Evolutionary conservation across 1,140 invertebrate species (phyloP), one percentile per base, ranked within the genome.

Genomic region (Drosophila pruinosa): DNA sequence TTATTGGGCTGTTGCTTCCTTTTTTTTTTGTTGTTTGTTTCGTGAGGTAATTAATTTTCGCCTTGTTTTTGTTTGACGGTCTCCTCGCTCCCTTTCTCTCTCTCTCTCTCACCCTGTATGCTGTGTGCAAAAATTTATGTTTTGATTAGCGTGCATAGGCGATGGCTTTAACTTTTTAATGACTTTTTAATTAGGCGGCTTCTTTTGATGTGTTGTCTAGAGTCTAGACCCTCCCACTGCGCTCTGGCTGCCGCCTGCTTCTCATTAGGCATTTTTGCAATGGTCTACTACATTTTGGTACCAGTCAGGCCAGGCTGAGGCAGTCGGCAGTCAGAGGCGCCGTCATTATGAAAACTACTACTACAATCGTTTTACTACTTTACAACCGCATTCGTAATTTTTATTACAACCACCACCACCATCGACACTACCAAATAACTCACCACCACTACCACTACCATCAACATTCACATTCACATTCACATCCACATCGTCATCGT

Each of bases 11-110:
- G 38, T 65, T 68, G 54, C 64, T 38, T 78, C 59, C 43, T 39
- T 67, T 61, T 53, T 39, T 71, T 57, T n/a, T 72, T 54, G 56
- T 69, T 72, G 61, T 72, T 74, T 65, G 67, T 69, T 65, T 80
- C 73, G 73, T 75, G 73, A 80, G 76, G 76, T 85, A 85, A 85
- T 85, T 85, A 79, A 80, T 85, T 85, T 85, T 85, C 61, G 73
- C 65, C 67, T 63, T 74, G 71, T 65, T 79, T 72, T 54, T 56
- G 28, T 39, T 50, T 56, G 34, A 36, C 39, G n/a, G 21, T 41
- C 45, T 50, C 17, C 38, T 24, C 5, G 3, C 38, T 54, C 8
- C 48, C 17, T 53, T 10, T 34, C 26, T 39, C 7, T 38, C 12
- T 39, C n/a, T n/a, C n/a, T n/a, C n/a, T n/a, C n/a, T n/a, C n/a